Evolutionary conservation across 2,888 invertebrate species (phyloP).

Genomic region (Abscondita cerata): DNA sequence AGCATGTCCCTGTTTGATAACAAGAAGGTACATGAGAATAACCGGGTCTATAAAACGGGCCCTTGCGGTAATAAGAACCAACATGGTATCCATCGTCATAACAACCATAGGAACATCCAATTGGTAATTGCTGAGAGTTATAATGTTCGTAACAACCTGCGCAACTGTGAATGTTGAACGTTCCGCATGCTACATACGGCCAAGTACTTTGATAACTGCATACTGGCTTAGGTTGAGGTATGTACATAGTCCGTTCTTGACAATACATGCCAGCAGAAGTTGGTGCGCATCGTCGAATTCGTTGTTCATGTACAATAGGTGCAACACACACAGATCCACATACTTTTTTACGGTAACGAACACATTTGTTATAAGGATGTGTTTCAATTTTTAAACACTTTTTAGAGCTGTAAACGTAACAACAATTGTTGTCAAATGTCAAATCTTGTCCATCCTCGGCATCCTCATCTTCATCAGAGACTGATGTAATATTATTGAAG

Average conservation of each 20-base stretch:
- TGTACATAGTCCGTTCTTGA: constrained; percentile 50
- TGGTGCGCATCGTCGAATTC: constrained; percentile 45
- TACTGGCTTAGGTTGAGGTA: constrained; percentile 54
- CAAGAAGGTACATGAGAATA: constrained; percentile 45
- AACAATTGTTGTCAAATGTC: constrained; percentile 46
- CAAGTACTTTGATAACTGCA: constrained; percentile 52
- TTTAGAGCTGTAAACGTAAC: constrained; percentile 54
- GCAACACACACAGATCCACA: constrained; percentile 54
- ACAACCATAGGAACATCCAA: constrained; percentile 46
- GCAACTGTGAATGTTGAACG: constrained; percentile 44
- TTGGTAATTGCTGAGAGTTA: constrained; percentile 34
- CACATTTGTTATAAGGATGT: constrained; percentile 51
- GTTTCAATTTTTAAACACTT: constrained; percentile 49
- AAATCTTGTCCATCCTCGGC: neutral
- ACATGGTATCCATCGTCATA: constrained; percentile 51
- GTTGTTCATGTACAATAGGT: constrained; percentile 53
- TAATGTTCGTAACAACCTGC: constrained; percentile 55
- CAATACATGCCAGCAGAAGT: constrained; percentile 38
- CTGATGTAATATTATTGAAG: constrained; percentile 52
- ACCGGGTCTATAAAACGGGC: constrained; percentile 49
- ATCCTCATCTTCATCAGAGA: constrained; percentile 22
- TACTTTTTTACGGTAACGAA: constrained; percentile 51
- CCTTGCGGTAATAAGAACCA: constrained; percentile 51
- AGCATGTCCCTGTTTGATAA: constrained; percentile 37
- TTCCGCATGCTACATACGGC: constrained; percentile 55